Percentiles rank a stretch among this genome's conserved stretches.
Evolutionary conservation across 2,888 invertebrate species (phyloP).

Genomic region (Stictocephala bisonia): DNA sequence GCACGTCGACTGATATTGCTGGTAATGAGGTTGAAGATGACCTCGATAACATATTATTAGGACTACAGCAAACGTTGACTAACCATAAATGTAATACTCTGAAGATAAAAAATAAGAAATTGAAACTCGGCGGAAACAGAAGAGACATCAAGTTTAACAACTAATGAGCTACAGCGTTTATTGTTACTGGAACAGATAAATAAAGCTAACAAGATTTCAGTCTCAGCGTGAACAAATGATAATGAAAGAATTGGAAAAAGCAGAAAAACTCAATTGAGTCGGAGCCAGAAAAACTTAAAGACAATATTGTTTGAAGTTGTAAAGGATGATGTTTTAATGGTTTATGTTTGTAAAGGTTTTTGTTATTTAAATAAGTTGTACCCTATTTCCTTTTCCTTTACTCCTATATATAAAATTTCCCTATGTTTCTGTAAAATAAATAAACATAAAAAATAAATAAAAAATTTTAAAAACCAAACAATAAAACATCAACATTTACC

Average conservation of each 20-base stretch:
- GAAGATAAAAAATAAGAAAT: slow-evolving; percentile 5
- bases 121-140: slow-evolving; percentile 12
- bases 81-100: background rate
- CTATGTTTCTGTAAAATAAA: slow-evolving; percentile 1
- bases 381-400: slow-evolving; percentile 9
- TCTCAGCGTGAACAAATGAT: slow-evolving; percentile 10
- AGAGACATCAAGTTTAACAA: slow-evolving; percentile 22
- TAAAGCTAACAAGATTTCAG: too few species aligned
- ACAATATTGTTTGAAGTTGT: background rate
- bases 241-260: background rate
- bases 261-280: background rate
- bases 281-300: background rate
- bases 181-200: slow-evolving; percentile 15
- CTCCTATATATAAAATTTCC: slow-evolving; percentile 5
- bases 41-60: background rate
- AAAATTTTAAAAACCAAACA: too few species aligned
- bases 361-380: slow-evolving; percentile 1
- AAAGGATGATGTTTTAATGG: background rate
- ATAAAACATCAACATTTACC: background rate
- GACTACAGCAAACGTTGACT: background rate
- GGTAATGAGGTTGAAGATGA: background rate
- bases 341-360: background rate
- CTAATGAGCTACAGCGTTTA: slow-evolving; percentile 11
- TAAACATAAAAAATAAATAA: slow-evolving; percentile 8
- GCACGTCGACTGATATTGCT: slow-evolving; percentile 1